Conservation (phyloP, 2,888 invertebrate species). For the Neoscelio sp. region DNA sequence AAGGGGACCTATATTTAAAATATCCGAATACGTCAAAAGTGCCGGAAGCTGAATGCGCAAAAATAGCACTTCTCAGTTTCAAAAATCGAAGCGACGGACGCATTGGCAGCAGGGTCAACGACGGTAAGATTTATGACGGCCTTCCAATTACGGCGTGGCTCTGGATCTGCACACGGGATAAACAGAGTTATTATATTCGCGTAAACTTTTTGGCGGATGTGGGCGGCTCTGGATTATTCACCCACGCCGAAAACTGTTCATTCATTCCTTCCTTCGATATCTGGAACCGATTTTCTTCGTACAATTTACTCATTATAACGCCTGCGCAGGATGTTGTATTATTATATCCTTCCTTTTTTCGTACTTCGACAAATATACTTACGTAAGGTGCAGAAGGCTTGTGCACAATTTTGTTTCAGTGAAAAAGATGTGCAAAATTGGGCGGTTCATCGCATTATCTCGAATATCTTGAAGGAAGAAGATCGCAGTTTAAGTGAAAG, state of each 20-base stretch:
- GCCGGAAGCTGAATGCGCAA: slow-evolving; percentile 59
- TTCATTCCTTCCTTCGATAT: slow-evolving; percentile 56
- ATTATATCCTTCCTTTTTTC: slow-evolving; percentile 51
- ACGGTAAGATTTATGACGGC: slow-evolving; percentile 66
- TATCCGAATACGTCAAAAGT: slow-evolving; percentile 38
- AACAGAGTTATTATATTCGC: slow-evolving; percentile 63
- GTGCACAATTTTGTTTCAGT: too few relatives aligned
- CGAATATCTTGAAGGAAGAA: too few relatives aligned
- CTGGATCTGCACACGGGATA: slow-evolving; percentile 60
- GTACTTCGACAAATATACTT: slow-evolving; percentile 17
- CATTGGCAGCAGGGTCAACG: slow-evolving; percentile 64
- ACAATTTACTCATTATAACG: slow-evolving; percentile 58
- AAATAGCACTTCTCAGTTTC: slow-evolving; percentile 35
- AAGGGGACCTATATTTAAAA: slow-evolving; percentile 35
- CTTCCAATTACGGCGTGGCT: slow-evolving; percentile 57
- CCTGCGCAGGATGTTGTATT: slow-evolving; percentile 57
- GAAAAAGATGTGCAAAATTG: too few relatives aligned
- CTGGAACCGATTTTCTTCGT: slow-evolving; percentile 45
- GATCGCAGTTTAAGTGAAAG: too few relatives aligned
- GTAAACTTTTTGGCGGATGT: slow-evolving; percentile 66
- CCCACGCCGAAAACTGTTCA: slow-evolving; percentile 63
- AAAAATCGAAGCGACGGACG: slow-evolving; percentile 33
- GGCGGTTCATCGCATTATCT: too few relatives aligned
- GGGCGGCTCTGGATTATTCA: slow-evolving; percentile 68
- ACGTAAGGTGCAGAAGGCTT: slow-evolving; percentile 9